phyloP scores from a whole-genome alignment of 2,888 invertebrate species.

The Erebia epiphron region DNA sequence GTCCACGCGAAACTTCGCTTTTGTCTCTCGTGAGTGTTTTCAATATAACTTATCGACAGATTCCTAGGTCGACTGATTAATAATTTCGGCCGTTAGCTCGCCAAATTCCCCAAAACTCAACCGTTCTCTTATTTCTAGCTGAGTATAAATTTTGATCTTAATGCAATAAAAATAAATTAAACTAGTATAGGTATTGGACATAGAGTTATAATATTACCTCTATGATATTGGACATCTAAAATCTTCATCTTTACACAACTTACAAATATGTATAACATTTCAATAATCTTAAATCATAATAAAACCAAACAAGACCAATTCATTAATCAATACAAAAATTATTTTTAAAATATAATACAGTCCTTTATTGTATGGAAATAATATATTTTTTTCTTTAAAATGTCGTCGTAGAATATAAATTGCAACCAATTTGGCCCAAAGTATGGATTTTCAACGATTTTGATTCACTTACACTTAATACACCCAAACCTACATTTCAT shows the following conservation, averaged over 20 bases:
- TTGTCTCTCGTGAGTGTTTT: too few relatives aligned
- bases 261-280: conserved; percentile 1
- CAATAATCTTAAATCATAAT: background rate
- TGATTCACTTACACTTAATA: conserved; percentile 37
- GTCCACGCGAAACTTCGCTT: too few relatives aligned
- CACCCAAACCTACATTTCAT: conserved; percentile 36
- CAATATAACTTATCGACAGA: too few relatives aligned
- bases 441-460: conserved; percentile 9
- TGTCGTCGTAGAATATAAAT: background rate
- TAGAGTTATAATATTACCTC: too few relatives aligned
- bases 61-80: background rate
- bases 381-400: background rate
- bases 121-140: conserved; percentile 56
- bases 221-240: background rate
- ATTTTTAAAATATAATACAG: background rate
- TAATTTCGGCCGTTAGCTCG: background rate
- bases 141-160: conserved; percentile 76
- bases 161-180: conserved; percentile 29
- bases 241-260: background rate
- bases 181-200: background rate
- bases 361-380: background rate
- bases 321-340: background rate
- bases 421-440: conserved; percentile 21
- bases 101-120: conserved; percentile 12
- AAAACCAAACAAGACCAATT: background rate